These are phyloP conservation scores for Podocnemis expansa DNA, from an alignment of 2,113 vertebrate genomes.

Conservation along the genomic window DNA sequence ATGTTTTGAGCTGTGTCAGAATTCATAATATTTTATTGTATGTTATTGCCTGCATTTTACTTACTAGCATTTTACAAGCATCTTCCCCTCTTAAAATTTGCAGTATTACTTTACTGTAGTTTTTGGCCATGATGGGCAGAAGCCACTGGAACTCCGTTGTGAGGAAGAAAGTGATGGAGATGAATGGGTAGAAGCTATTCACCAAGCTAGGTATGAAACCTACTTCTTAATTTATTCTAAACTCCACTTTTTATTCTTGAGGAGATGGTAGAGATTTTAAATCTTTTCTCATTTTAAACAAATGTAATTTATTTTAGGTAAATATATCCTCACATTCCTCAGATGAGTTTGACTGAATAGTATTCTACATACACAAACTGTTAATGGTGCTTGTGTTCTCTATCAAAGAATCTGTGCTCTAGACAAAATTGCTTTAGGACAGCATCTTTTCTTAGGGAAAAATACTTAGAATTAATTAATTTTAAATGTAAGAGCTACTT, in stretches of 20 bases:
- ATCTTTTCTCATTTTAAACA: not conserved
- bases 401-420: not conserved
- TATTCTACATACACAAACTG: not conserved
- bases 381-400: not conserved
- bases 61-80: not conserved
- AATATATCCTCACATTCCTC: not conserved
- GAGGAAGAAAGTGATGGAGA: conserved; percentile 94
- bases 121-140: conserved; percentile 97
- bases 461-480: not conserved
- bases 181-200: conserved; percentile 98
- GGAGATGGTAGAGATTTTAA: not conserved
- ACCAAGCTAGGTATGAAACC: conserved; percentile 91
- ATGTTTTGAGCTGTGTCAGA: not conserved
- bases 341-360: not conserved
- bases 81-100: conserved; percentile 24
- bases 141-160: conserved; percentile 93
- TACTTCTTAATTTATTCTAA: not conserved
- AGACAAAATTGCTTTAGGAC: not conserved
- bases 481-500: not conserved
- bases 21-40: not conserved
- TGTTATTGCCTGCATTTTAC: accelerated
- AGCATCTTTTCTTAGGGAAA: not conserved
- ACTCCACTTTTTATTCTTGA: not conserved
- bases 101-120: conserved; percentile 96
- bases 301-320: not conserved